These are phyloP conservation scores for Cebidichthys violaceus DNA, from an alignment of 2,113 vertebrate species.

Conservation along the genomic window DNA sequence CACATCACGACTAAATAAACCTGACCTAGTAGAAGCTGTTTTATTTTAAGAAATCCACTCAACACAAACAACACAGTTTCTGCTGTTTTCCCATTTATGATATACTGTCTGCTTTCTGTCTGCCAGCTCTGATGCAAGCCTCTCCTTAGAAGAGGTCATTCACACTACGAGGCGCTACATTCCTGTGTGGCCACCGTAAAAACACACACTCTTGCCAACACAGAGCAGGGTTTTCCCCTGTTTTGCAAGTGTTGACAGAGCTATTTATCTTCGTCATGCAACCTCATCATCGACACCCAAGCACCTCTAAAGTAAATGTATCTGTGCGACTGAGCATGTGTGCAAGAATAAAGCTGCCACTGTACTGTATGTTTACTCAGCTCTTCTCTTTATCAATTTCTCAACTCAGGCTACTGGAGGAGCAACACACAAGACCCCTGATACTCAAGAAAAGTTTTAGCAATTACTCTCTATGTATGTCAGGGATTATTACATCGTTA, in stretches of 20 bases:
- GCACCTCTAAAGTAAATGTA: slow-evolving; percentile 38
- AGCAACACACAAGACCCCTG: neutral
- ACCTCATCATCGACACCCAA: slow-evolving; percentile 36
- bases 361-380: neutral
- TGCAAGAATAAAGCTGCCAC: neutral
- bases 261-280: slow-evolving; percentile 39
- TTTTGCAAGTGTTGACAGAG: slow-evolving; percentile 46
- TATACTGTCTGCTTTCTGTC: slow-evolving; percentile 19
- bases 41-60: neutral
- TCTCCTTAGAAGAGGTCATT: slow-evolving; percentile 45
- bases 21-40: neutral
- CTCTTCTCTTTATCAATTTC: neutral
- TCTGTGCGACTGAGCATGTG: slow-evolving; percentile 3
- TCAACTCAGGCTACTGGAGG: neutral
- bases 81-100: slow-evolving; percentile 16
- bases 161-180: slow-evolving; percentile 53
- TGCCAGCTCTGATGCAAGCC: slow-evolving; percentile 13
- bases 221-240: slow-evolving; percentile 16
- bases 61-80: neutral
- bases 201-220: slow-evolving; percentile 5
- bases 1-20: neutral
- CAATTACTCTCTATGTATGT: neutral
- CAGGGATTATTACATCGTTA: neutral
- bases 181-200: slow-evolving; percentile 33
- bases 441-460: neutral